Base-by-base conservation (phyloP, 1,140 invertebrate genomes). In the Mactra quadrangularis region DNA sequence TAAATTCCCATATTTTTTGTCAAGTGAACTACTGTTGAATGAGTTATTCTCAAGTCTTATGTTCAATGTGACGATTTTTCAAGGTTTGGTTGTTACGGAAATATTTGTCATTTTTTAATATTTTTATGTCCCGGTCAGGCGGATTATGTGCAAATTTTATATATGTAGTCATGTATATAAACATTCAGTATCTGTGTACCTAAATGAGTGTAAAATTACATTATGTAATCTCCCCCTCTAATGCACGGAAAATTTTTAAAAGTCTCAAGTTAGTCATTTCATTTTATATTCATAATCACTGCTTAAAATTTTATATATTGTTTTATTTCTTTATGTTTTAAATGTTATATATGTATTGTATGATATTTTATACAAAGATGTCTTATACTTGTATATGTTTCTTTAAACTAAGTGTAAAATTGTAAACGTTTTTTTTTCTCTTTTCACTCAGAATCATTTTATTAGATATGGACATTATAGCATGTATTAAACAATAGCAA, bases 211-310 rank as follows among this genome's bases (percentile, higher is more conserved):
- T 41, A 6, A 41, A 41, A 15, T 41, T 6, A 6, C 6, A 7
- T 7, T 41, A 41, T 41, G 6, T 41, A 41, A 41, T 41, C 38
- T 41, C 38, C 38, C 15, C 38, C 15, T 41, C 38, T 41, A 41
- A 41, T n/a, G 38, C 38, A 41, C 38, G n/a, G n/a, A 41, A 41
- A 7, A 41, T 6, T 41, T 0, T 31, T 52, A 68, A 19, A 25
- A 68, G 64, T 68, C 41, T 68, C 64, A 68, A 45, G 17, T 29
- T 68, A 68, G 64, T 68, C 41, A 66, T 47, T 62, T 62, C n/a
- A n/a, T n/a, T n/a, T 41, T n/a, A 27, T 22, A 45, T 66, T 22
- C 22, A 31, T 13, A 50, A 50, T 50, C 25, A 31, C 45, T 9
- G 64, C 64, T 68, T 55, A 31, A 41, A 68, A 31, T 29, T 68